Percentiles rank a stretch among this genome's conserved stretches.
Conservation (phyloP, 1,140 invertebrate genomes). For the Monomorium pharaonis region DNA sequence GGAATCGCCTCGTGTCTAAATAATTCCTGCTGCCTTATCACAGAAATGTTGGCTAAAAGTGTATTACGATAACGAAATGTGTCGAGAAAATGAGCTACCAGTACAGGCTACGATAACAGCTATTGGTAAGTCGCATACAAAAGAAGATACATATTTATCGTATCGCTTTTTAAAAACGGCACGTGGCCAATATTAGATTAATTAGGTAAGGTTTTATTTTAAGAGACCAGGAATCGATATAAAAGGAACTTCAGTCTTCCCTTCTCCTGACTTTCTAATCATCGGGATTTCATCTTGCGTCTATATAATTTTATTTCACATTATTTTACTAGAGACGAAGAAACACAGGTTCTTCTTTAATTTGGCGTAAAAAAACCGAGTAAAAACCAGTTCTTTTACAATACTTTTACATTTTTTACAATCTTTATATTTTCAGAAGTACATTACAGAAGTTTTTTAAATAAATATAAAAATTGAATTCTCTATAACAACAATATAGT, state of each 20-base stretch:
- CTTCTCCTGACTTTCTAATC: background rate
- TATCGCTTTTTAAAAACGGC: background rate
- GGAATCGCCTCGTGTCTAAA: conserved; percentile 11
- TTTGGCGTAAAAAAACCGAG: too few species aligned
- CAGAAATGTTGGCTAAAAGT: background rate
- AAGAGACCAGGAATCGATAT: background rate
- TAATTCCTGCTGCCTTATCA: conserved; percentile 39
- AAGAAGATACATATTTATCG: background rate
- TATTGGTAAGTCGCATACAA: background rate
- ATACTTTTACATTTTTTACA: too few species aligned
- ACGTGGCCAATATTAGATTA: background rate
- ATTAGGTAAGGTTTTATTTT: background rate
- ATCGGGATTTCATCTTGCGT: background rate
- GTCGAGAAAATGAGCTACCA: conserved; percentile 2
- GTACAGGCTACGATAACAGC: background rate
- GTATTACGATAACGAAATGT: background rate
- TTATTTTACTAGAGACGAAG: too few species aligned
- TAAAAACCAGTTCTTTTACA: too few species aligned
- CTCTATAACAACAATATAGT: too few species aligned
- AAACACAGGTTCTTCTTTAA: too few species aligned
- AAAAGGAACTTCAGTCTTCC: background rate
- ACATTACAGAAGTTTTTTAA: too few species aligned
- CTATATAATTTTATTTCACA: background rate
- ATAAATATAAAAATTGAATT: too few species aligned
- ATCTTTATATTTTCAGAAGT: too few species aligned